Base-by-base conservation (phyloP, 2,113 vertebrate genomes). In the Cathartes aura region DNA sequence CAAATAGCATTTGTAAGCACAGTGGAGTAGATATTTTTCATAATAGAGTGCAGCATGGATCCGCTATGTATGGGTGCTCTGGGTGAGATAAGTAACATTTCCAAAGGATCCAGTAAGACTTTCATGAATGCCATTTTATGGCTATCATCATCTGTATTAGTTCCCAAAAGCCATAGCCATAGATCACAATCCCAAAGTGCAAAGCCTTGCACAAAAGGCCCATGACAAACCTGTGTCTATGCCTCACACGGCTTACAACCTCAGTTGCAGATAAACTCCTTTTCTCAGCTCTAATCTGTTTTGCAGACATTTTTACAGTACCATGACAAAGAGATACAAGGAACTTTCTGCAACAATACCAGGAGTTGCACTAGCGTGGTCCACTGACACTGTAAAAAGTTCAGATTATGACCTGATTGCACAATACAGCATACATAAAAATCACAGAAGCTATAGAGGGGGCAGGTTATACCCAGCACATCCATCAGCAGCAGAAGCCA, bases 1-100 rank as follows among this genome's bases (percentile, higher is more conserved):
- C 87, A 94, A 73, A 95, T n/a, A 80, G 48, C n/a, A 32, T 87
- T 73, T 82, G 58, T 90, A 86, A 96, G 83, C 66, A 64, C 59
- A 13, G 30, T 3, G 26, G 76, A 89, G 45, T 8, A 89, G 42
- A 14, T 62, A 64, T 84, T 90, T 74, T 85, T 96, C 59, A 52
- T 40, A 73, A 29, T 1, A 34, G 58, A 85, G 29, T 30, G 19
- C 71, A 88, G 58, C 20, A 48, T 1, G 30, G 87, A 67, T 72
- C 42, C 4, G 34, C 63, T 82, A 3, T 59, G 38, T 47, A 1
- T 56, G 74, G 83, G 73, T 75, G 79, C 63, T 55, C 32, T 63
- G 92, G 60, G 80, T 75, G 75, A 94, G 67, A 32, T 17, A n/a
- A 89, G 74, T 29, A 60, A 64, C 56, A 9, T 43, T 58, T 70